phyloP scores from a whole-genome alignment of 2,888 invertebrate genomes.

The Acanthopleura granulata region DNA sequence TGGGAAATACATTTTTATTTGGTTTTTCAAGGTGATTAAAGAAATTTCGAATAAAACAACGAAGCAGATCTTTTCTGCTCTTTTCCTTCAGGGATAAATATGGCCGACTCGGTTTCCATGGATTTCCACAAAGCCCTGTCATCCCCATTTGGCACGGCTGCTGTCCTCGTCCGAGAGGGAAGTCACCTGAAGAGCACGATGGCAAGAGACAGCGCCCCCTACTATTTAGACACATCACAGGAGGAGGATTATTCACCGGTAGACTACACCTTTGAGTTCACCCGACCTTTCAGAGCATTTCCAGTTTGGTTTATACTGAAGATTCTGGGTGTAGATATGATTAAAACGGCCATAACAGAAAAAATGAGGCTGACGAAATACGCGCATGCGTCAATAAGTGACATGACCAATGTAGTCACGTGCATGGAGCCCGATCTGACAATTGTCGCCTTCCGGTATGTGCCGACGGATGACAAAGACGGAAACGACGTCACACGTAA shows the following conservation, averaged over 20 bases:
- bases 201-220: neutral
- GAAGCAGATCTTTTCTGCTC: no score
- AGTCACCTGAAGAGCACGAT: neutral
- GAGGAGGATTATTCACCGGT: neutral
- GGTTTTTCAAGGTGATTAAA: no score
- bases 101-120: no score
- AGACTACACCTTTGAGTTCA: neutral
- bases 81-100: no score
- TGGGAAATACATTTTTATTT: no score
- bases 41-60: no score
- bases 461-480: neutral
- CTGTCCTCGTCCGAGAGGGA: neutral
- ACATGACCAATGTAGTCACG: neutral
- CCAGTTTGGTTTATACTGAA: neutral
- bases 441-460: neutral
- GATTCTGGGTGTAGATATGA: neutral
- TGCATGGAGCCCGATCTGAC: neutral
- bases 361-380: neutral
- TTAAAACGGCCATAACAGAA: neutral
- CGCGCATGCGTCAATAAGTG: neutral
- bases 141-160: neutral
- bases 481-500: neutral
- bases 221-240: neutral
- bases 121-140: no score
- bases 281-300: slow-evolving; percentile 1